Evolutionary conservation across 37 sponge, comb jelly and placozoan genomes (phyloP).

Genomic region (Aphrocallistes beatrix): DNA sequence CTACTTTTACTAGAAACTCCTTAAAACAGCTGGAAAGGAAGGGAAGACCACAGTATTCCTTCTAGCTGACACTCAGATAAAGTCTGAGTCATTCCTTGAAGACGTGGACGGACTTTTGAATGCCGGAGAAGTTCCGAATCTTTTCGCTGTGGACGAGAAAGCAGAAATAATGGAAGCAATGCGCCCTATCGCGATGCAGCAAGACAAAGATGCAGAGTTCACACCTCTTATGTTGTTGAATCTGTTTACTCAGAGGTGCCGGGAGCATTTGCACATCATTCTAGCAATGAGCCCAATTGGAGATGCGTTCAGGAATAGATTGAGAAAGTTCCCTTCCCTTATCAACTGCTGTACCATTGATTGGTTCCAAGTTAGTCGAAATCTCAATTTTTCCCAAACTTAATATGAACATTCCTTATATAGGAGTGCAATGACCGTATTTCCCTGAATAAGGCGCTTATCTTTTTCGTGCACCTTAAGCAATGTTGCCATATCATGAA

Average conservation of each 20-base stretch:
- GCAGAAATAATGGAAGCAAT: slow-evolving; percentile 93
- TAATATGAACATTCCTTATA: too few relatives aligned
- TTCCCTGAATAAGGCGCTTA: too few relatives aligned
- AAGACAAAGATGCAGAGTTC: slow-evolving; percentile 86
- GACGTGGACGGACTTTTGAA: slow-evolving; percentile 96
- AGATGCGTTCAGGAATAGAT: slow-evolving; percentile 82
- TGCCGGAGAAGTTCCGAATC: slow-evolving; percentile 96
- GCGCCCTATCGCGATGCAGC: slow-evolving; percentile 78
- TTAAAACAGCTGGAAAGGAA: slow-evolving; percentile 59
- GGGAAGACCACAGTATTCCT: slow-evolving; percentile 92
- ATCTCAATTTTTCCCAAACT: too few relatives aligned
- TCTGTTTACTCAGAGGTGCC: slow-evolving; percentile 81
- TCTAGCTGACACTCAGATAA: slow-evolving; percentile 94
- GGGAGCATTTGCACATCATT: slow-evolving; percentile 93
- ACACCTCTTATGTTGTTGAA: slow-evolving; percentile 90
- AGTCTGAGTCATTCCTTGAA: slow-evolving; percentile 87
- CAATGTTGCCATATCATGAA: too few relatives aligned
- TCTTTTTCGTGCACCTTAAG: too few relatives aligned
- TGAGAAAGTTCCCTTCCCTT: slow-evolving; percentile 96
- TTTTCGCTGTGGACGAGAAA: slow-evolving; percentile 87
- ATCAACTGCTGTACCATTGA: slow-evolving; percentile 99
- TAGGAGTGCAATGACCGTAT: too few relatives aligned
- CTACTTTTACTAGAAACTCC: neutral
- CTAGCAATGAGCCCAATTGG: slow-evolving; percentile 97
- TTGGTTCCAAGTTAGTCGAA: slow-evolving; percentile 85